phyloP scores from a whole-genome alignment of 2,888 invertebrate genomes.

The Campoletis raptor region DNA sequence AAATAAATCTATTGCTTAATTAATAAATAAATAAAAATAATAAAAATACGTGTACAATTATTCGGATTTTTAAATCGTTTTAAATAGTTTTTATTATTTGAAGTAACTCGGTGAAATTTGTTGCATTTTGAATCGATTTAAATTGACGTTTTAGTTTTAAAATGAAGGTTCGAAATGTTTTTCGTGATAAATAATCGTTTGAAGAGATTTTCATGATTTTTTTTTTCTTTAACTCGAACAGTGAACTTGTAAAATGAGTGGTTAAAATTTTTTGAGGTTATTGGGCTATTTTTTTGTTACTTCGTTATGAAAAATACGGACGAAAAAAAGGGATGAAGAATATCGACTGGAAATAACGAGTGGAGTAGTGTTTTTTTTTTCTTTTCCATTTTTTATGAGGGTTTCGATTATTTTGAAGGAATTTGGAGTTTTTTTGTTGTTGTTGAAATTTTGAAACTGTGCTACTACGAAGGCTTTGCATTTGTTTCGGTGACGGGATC shows the following conservation, averaged over 20 bases:
- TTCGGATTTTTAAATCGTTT: too few relatives aligned
- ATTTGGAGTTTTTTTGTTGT: background rate
- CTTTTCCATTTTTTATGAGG: background rate
- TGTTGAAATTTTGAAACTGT: slow-evolving; percentile 31
- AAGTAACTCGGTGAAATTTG: background rate
- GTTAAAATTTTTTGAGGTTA: background rate
- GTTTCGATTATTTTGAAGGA: too few relatives aligned
- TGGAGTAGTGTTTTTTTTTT: background rate
- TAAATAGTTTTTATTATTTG: too few relatives aligned
- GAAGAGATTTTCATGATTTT: background rate
- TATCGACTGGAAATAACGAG: background rate
- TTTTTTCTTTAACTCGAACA: too few relatives aligned
- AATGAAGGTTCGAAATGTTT: background rate
- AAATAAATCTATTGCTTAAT: background rate
- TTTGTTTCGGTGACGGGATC: slow-evolving; percentile 34
- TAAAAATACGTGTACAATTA: background rate
- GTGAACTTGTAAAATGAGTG: background rate
- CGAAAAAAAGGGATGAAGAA: background rate
- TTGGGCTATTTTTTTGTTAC: background rate
- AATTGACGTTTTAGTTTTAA: background rate
- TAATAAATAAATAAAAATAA: background rate
- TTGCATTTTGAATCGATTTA: background rate
- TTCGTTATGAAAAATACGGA: background rate
- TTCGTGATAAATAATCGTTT: background rate
- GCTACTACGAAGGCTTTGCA: slow-evolving; percentile 11